These are phyloP conservation scores for Rissa tridactyla DNA, from an alignment of 2,113 vertebrate genomes.

Conservation along the genomic window DNA sequence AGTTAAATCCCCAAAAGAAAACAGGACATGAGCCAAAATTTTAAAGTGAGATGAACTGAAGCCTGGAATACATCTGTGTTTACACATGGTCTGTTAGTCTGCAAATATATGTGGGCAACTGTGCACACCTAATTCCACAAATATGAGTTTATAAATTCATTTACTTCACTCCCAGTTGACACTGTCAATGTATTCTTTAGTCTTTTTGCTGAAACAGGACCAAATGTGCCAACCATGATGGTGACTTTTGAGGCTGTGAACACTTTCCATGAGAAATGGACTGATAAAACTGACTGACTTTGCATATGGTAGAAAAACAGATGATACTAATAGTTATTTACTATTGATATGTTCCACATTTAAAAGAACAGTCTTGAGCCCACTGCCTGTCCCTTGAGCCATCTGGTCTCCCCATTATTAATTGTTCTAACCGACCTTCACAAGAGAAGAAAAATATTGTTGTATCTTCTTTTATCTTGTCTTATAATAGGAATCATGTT, in stretches of 20 bases:
- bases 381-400: conserved; percentile 17
- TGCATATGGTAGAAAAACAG: conserved; percentile 28
- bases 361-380: conserved; percentile 30
- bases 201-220: conserved; percentile 46
- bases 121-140: conserved; percentile 64
- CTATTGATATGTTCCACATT: not conserved
- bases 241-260: not conserved
- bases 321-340: conserved; percentile 19
- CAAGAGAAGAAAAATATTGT: conserved; percentile 57
- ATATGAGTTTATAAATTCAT: conserved; percentile 46
- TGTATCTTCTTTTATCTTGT: conserved; percentile 62
- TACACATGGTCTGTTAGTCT: conserved; percentile 68
- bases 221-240: not conserved
- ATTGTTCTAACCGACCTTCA: conserved; percentile 42
- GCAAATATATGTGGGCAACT: conserved; percentile 69
- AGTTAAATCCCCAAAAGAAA: conserved; percentile 58
- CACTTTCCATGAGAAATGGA: not conserved
- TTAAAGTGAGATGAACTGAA: conserved; percentile 62
- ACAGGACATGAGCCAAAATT: conserved; percentile 53
- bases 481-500: conserved; percentile 61
- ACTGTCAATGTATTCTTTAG: conserved; percentile 38
- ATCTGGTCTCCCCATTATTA: conserved; percentile 32
- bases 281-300: conserved; percentile 18
- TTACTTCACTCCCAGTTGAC: conserved; percentile 23
- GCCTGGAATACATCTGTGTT: conserved; percentile 66